Conservation (phyloP, 2,113 vertebrate genomes). For the Rattus norvegicus region GRCr8 NC_086039.1:155227001-155227500, state of each 20-base stretch:
- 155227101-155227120: background rate
- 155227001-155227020: too few relatives aligned
- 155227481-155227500: background rate
- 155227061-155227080: too few relatives aligned
- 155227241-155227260: background rate
- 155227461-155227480: background rate
- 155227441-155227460: background rate
- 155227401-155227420: background rate
- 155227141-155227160: background rate
- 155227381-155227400: background rate
- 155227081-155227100: background rate
- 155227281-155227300: background rate
- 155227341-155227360: conserved; percentile 2
- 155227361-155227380: background rate
- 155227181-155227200: background rate
- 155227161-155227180: background rate
- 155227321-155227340: background rate
- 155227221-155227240: background rate
- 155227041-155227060: too few relatives aligned
- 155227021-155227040: too few relatives aligned
- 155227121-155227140: background rate
- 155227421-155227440: background rate
- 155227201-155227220: background rate
- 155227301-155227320: background rate
- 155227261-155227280: background rate